These are phyloP conservation scores for Astyanax mexicanus DNA, from an alignment of 2,797 vertebrate genomes.

Conservation along the genomic window DNA sequence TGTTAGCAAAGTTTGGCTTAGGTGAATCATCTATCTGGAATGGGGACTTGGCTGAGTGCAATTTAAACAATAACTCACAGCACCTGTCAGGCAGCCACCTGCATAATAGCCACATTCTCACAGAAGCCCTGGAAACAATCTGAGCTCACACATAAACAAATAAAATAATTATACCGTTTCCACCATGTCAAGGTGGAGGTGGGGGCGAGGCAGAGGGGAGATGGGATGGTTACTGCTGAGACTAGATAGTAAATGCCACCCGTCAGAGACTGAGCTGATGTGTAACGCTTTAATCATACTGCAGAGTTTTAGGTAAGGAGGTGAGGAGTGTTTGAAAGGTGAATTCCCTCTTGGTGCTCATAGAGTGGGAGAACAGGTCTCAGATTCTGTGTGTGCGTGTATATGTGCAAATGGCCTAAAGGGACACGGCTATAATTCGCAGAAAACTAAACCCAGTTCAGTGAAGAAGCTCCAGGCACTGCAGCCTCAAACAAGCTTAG, in stretches of 20 bases:
- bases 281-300: background rate
- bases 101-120: background rate
- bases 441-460: conserved; percentile 36
- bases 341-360: background rate
- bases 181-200: background rate
- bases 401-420: conserved; percentile 13
- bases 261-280: conserved; percentile 7
- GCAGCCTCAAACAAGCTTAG: conserved; percentile 42
- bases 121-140: conserved; percentile 10
- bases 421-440: conserved; percentile 40
- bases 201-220: background rate
- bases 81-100: conserved; percentile 13
- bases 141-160: conserved; percentile 35
- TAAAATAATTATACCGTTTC: conserved; percentile 32
- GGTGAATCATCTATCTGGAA: conserved; percentile 8
- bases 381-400: conserved; percentile 6
- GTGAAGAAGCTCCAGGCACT: conserved; percentile 33
- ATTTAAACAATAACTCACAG: conserved; percentile 42
- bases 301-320: background rate
- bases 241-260: conserved; percentile 22
- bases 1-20: conserved; percentile 2
- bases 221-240: background rate
- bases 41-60: conserved; percentile 22
- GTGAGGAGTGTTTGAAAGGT: background rate
- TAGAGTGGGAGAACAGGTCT: conserved; percentile 30